These are phyloP conservation scores for Drosophila carrolli DNA, from an alignment of 1,140 invertebrate genomes.

Conservation along the genomic window DNA sequence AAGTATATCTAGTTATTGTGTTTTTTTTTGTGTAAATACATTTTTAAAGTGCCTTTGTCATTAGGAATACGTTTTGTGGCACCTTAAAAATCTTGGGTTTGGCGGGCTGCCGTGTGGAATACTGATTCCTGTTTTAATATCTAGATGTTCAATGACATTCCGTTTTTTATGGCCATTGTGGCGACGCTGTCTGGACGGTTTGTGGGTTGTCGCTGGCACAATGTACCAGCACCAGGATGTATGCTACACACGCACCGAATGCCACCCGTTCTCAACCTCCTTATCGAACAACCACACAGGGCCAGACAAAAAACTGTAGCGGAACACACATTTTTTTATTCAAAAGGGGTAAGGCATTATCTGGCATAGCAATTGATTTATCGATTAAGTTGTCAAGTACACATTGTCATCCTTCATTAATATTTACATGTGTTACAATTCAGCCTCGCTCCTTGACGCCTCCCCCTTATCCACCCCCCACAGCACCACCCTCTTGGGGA, in stretches of 20 bases:
- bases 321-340: constrained; percentile 43
- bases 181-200: constrained; percentile 51
- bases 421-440: constrained; percentile 77
- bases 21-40: not conserved
- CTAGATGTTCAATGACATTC: constrained; percentile 77
- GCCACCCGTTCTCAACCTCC: not conserved
- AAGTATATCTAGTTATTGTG: too few species aligned
- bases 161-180: constrained; percentile 47
- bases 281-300: constrained; percentile 23
- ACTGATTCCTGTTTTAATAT: constrained; percentile 64
- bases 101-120: constrained; percentile 36
- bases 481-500: constrained; percentile 5
- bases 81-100: constrained; percentile 23
- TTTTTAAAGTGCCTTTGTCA: constrained; percentile 13
- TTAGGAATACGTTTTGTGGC: constrained; percentile 28
- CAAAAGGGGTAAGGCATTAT: constrained; percentile 72
- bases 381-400: constrained; percentile 82
- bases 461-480: not conserved
- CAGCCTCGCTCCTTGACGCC: constrained; percentile 37
- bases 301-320: constrained; percentile 41
- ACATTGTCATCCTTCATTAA: constrained; percentile 78
- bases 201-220: constrained; percentile 35
- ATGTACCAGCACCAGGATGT: constrained; percentile 43
- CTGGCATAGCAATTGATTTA: constrained; percentile 77
- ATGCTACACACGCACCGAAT: constrained; percentile 57